Base-by-base conservation (phyloP, 2,113 vertebrate genomes). In the Limnothrissa miodon region DNA sequence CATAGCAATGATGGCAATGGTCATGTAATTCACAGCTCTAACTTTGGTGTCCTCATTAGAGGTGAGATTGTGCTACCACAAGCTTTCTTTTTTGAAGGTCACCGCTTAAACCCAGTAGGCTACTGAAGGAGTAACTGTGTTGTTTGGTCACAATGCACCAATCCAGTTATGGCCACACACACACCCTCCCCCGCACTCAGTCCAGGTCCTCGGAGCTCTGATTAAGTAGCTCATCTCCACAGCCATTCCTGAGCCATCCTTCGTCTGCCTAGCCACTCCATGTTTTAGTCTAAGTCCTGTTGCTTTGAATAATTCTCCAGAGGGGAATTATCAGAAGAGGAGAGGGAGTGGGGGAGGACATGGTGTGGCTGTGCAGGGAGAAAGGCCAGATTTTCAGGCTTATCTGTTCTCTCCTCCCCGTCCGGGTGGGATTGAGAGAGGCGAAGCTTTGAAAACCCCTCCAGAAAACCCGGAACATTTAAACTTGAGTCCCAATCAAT, bases 141-240 rank as follows among this genome's bases (percentile, higher is more conserved):
- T 87, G 79, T 89, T 80, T 78, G 78, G 46, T 70, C 70, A 80
- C 83, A 79, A 84, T 25, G 83, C 80, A 80, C 81, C 82, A 86
- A 85, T 82, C 83, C 84, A 8, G 82, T 89, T 79, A 85, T 46
- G 83, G 79, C 29, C 29, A 21, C 7, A 23, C 53, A 25, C 62
- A 6, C 29, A 8, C 33, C 62, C 62, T 44, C 84, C 39, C 39
- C 83, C 45, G 78, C 87, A 85, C 86, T 90, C 85, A 79, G 82
- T 89, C 87, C 85, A 86, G 84, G 86, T 86, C 82, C n/a, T n/a
- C n/a, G n/a, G n/a, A 86, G 82, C 85, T 90, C 86, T 87, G 81
- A 91, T 88, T 88, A 90, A 91, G 84, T 86, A 83, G 82, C 87
- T 88, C 83, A 85, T 88, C 89, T 89, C 81, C 84, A 56, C 83